phyloP scores from a whole-genome alignment of 2,888 invertebrate species.

The Cecidostiba fungosa region DNA sequence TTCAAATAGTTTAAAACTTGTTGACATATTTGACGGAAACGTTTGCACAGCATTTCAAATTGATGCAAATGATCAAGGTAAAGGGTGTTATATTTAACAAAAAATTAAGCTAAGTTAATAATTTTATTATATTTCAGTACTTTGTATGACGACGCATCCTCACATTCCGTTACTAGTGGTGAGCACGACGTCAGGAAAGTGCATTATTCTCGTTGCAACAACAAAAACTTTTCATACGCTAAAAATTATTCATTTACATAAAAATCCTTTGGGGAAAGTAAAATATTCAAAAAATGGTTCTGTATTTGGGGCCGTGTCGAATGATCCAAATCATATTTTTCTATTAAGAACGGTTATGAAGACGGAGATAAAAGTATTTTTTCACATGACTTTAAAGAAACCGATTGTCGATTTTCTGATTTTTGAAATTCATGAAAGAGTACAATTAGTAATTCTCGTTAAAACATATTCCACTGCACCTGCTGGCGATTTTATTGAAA shows the following conservation, averaged over 20 bases:
- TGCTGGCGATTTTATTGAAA: conserved; percentile 51
- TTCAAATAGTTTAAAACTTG: conserved; percentile 66
- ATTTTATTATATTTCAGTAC: conserved; percentile 63
- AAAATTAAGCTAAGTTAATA: neutral
- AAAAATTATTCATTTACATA: conserved; percentile 67
- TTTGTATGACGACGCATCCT: conserved; percentile 66
- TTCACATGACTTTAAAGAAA: conserved; percentile 39
- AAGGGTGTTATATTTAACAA: neutral
- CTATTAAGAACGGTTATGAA: conserved; percentile 55
- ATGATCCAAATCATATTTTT: conserved; percentile 67
- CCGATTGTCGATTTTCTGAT: conserved; percentile 71
- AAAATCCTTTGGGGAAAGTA: conserved; percentile 67
- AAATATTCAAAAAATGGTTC: conserved; percentile 70
- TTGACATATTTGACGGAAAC: conserved; percentile 68
- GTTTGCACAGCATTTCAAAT: conserved; percentile 21
- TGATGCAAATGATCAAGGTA: conserved; percentile 70
- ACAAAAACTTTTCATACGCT: conserved; percentile 61
- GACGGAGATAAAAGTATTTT: conserved; percentile 45
- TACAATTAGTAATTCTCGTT: conserved; percentile 66
- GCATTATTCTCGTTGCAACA: conserved; percentile 65
- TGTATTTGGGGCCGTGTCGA: conserved; percentile 66
- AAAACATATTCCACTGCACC: conserved; percentile 28
- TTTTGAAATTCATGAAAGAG: conserved; percentile 61
- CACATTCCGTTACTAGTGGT: conserved; percentile 65
- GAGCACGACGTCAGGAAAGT: conserved; percentile 69